Conservation (phyloP, 2,797 vertebrate genomes). For the Malurus splendens region DNA sequence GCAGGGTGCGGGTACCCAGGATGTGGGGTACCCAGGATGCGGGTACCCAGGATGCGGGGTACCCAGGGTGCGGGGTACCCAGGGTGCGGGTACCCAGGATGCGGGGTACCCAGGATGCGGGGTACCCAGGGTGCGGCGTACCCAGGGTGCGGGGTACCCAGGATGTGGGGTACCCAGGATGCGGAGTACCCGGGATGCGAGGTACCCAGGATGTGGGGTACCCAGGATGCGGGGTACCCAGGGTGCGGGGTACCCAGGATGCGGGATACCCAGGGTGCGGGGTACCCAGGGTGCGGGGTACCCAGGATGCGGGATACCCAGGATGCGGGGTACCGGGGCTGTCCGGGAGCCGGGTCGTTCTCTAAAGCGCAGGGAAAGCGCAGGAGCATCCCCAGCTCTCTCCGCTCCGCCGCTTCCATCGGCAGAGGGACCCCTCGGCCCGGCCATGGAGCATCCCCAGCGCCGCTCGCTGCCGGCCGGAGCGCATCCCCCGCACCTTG, state of each 20-base stretch:
- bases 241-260: not conserved
- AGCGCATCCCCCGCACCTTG: rapidly evolving
- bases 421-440: slow-evolving; percentile 56
- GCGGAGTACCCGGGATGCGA: too few relatives aligned
- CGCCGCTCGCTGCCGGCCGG: not conserved
- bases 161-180: not conserved
- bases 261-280: not conserved
- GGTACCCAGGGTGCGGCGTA: not conserved
- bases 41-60: not conserved
- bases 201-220: not conserved
- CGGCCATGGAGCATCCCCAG: not conserved
- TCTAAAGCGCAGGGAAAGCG: too few relatives aligned
- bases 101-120: not conserved
- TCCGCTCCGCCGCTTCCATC: not conserved
- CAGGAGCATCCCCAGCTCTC: not conserved
- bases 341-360: not conserved
- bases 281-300: too few relatives aligned
- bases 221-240: not conserved
- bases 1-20: not conserved
- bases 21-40: too few relatives aligned
- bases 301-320: not conserved
- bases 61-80: not conserved
- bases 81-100: too few relatives aligned
- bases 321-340: not conserved
- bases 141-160: too few relatives aligned